A percentile compares a stretch with the other conserved stretches of the same genome.
phyloP scores from a whole-genome alignment of 2,888 invertebrate genomes.

The Prenolepis imparis region DNA sequence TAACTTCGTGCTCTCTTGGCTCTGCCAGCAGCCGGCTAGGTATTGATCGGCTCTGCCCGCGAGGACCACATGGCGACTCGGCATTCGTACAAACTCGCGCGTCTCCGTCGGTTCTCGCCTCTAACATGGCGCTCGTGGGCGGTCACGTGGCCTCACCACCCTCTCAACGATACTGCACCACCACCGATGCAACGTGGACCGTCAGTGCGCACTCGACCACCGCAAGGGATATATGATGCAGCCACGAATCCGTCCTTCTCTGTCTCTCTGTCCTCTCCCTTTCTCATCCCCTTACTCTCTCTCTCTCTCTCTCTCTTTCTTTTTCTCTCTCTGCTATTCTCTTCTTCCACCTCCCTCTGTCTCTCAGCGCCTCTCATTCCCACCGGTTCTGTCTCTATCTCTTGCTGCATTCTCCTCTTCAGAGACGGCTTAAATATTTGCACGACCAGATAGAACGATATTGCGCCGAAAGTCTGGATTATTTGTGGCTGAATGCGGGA shows the following conservation, averaged over 20 bases:
- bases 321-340: constrained; percentile 40
- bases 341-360: constrained; percentile 15
- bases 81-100: constrained; percentile 81
- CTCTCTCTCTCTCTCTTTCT: constrained; percentile 9
- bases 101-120: constrained; percentile 73
- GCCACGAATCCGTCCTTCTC: constrained; percentile 73
- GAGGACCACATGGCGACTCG: constrained; percentile 84
- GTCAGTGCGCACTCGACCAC: constrained; percentile 74
- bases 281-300: constrained; percentile 1
- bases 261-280: constrained; percentile 34
- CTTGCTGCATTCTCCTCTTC: constrained; percentile 66
- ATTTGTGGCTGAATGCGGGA: constrained; percentile 74
- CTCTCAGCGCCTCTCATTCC: constrained; percentile 53
- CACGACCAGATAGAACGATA: constrained; percentile 70
- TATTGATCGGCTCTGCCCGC: constrained; percentile 84
- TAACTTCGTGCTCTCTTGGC: constrained; percentile 83
- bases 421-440: constrained; percentile 74
- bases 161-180: constrained; percentile 65
- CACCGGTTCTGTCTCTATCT: constrained; percentile 52
- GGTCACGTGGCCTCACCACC: constrained; percentile 72
- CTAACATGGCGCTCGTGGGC: constrained; percentile 82
- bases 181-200: constrained; percentile 60
- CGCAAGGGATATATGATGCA: constrained; percentile 78
- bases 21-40: constrained; percentile 77
- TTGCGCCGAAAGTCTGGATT: constrained; percentile 67